Evolutionary conservation across 1,140 invertebrate genomes (phyloP).

Genomic region (Anoplolepis gracilipes): DNA sequence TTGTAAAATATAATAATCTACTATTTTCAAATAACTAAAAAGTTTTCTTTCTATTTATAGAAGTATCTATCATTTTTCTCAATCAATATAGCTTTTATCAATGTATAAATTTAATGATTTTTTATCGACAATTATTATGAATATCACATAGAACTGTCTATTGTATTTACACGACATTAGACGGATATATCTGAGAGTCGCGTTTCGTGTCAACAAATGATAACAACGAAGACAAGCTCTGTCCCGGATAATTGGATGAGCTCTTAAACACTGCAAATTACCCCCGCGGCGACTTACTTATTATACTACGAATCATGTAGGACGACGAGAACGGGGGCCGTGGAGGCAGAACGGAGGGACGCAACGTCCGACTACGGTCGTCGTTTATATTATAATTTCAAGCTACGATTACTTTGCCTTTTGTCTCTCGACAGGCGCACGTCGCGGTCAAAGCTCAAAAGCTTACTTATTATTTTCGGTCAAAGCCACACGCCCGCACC

Average conservation of each 20-base stretch:
- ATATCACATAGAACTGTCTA: neutral
- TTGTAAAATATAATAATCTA: neutral
- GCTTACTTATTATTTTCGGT: constrained; percentile 80
- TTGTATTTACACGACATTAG: constrained; percentile 16
- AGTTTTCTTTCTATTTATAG: neutral
- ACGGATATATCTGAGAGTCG: constrained; percentile 27
- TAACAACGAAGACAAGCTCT: constrained; percentile 74
- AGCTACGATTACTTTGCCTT: constrained; percentile 84
- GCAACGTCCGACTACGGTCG: constrained; percentile 51
- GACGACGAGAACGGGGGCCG: constrained; percentile 69
- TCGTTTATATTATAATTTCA: constrained; percentile 84
- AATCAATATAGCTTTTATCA: neutral
- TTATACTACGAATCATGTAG: constrained; percentile 75
- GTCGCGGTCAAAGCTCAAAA: constrained; percentile 79
- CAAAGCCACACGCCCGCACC: constrained; percentile 63
- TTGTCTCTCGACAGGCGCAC: constrained; percentile 78
- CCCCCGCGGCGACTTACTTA: constrained; percentile 83
- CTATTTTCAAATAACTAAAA: neutral
- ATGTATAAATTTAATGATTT: neutral
- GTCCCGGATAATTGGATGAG: constrained; percentile 82
- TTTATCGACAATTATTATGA: neutral
- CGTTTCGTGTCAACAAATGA: constrained; percentile 54
- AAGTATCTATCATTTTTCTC: neutral
- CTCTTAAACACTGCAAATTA: constrained; percentile 83
- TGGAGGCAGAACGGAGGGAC: constrained; percentile 23